Percentiles rank a stretch among this genome's conserved stretches.
These are phyloP conservation scores for Montifringilla adamsi DNA, from an alignment of 2,113 vertebrate genomes.

Conservation along the genomic window DNA sequence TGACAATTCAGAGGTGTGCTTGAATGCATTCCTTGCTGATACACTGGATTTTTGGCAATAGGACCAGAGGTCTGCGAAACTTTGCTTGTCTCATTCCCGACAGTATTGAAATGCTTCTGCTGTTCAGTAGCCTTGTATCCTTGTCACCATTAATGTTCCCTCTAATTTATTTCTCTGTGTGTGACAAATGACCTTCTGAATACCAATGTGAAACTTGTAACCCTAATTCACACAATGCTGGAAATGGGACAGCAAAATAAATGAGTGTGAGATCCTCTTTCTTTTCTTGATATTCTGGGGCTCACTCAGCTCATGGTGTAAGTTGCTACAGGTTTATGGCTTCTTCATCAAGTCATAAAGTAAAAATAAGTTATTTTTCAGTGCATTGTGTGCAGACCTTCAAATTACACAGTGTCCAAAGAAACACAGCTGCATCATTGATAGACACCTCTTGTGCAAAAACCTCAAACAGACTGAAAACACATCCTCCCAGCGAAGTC, in stretches of 20 bases:
- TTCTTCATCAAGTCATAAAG: not conserved
- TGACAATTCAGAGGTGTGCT: not conserved
- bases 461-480: not conserved
- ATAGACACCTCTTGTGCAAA: not conserved
- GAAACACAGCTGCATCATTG: not conserved
- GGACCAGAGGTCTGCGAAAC: not conserved
- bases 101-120: not conserved
- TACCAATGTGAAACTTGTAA: not conserved
- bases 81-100: not conserved
- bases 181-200: conserved; percentile 17
- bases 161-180: not conserved
- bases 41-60: not conserved
- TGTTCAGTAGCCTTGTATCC: not conserved
- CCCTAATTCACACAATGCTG: not conserved
- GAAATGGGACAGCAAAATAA: not conserved
- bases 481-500: fast-evolving
- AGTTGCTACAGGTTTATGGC: not conserved
- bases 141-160: not conserved
- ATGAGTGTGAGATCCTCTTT: not conserved
- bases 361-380: not conserved
- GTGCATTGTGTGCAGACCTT: not conserved
- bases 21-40: not conserved
- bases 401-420: not conserved
- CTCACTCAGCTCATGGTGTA: not conserved
- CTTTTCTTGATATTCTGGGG: not conserved